These are phyloP conservation scores for Clarias macrocephalus DNA, from an alignment of 2,113 vertebrate species.

Conservation along the genomic window DNA sequence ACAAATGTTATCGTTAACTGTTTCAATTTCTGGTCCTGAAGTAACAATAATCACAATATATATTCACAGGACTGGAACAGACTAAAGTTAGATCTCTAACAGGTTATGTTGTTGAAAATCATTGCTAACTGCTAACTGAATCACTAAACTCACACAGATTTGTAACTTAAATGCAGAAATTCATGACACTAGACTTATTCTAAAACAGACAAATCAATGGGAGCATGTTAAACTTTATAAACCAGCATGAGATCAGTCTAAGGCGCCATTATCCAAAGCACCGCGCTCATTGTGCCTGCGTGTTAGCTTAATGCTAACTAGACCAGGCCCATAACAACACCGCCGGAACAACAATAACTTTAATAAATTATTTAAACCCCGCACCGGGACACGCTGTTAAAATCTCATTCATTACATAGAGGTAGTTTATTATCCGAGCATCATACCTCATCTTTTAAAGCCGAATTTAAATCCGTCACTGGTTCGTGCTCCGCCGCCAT, in stretches of 20 bases:
- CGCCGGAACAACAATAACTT: background rate
- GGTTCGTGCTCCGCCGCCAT: conserved; percentile 54
- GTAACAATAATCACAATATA: background rate
- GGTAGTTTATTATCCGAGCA: background rate
- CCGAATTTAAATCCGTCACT: conserved; percentile 27
- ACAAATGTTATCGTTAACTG: background rate
- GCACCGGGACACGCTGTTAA: background rate
- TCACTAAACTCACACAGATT: background rate
- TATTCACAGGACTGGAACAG: background rate
- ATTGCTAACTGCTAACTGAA: background rate
- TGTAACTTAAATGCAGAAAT: too few relatives aligned
- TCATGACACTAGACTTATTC: too few relatives aligned
- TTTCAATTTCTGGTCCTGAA: background rate
- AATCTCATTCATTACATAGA: background rate
- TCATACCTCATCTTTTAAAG: conserved; percentile 48
- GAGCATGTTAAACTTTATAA: background rate
- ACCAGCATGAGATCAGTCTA: background rate
- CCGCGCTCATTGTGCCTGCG: background rate
- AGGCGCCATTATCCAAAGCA: background rate
- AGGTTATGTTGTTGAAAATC: background rate
- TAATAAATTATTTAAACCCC: background rate
- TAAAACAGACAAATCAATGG: too few relatives aligned
- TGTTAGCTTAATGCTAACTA: conserved; percentile 12
- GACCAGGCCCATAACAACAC: background rate
- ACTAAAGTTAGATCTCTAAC: background rate